These are phyloP conservation scores for Cydia strobilella DNA, from an alignment of 1,140 invertebrate genomes.

Conservation along the genomic window DNA sequence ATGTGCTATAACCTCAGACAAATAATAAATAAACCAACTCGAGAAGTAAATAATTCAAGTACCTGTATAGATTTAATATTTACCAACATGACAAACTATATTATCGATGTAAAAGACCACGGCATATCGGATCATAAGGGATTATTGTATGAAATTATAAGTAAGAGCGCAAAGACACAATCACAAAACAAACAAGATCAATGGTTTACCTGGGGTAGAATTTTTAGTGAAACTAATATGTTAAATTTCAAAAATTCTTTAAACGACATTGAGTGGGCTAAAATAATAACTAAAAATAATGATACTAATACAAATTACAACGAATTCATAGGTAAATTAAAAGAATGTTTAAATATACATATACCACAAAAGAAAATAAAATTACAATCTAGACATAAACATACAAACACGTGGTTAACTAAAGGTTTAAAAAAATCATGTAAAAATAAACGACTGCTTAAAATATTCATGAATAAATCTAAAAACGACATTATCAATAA, in stretches of 20 bases:
- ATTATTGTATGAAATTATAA: too few relatives aligned
- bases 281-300: not conserved
- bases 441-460: conserved; percentile 12
- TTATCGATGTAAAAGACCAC: too few relatives aligned
- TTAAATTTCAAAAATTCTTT: not conserved
- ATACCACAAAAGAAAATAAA: too few relatives aligned
- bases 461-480: not conserved
- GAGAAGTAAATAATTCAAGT: not conserved
- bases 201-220: too few relatives aligned
- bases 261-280: not conserved
- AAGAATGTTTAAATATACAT: too few relatives aligned
- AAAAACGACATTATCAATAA: conserved; percentile 7
- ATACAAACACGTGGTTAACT: too few relatives aligned
- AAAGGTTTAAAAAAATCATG: too few relatives aligned
- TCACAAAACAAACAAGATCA: too few relatives aligned
- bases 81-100: not conserved
- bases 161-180: too few relatives aligned
- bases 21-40: conserved; percentile 15
- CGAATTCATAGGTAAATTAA: too few relatives aligned
- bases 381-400: too few relatives aligned
- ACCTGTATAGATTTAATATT: conserved; percentile 20
- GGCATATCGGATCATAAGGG: too few relatives aligned
- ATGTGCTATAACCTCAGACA: conserved; percentile 1
- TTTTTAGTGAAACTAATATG: not conserved
- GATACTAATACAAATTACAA: conserved; percentile 19